phyloP scores from a whole-genome alignment of 2,797 vertebrate species.

The Anguilla obscura region DNA sequence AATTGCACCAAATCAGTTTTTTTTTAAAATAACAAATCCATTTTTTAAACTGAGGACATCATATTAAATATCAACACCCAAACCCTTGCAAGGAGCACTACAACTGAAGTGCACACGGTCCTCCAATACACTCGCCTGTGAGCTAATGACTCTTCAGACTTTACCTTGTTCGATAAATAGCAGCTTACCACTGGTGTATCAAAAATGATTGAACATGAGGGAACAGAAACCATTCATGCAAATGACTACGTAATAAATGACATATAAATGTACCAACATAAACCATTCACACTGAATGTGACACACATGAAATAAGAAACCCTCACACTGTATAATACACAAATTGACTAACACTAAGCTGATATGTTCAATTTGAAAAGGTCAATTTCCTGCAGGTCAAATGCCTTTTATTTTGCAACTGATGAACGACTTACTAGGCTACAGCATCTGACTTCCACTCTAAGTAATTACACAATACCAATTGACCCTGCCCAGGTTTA shows the following conservation, averaged over 20 bases:
- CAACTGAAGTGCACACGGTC: not conserved
- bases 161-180: not conserved
- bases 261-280: not conserved
- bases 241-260: not conserved
- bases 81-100: not conserved
- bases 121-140: not conserved
- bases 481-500: too few species aligned
- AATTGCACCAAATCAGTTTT: not conserved
- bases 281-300: not conserved
- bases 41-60: not conserved
- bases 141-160: not conserved
- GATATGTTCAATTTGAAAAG: not conserved
- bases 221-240: not conserved
- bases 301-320: not conserved
- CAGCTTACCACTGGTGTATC: not conserved
- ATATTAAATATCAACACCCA: not conserved
- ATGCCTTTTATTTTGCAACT: not conserved
- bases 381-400: not conserved
- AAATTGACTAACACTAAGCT: not conserved
- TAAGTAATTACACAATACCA: not conserved
- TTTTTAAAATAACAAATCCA: too few species aligned
- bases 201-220: not conserved
- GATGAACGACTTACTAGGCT: too few species aligned
- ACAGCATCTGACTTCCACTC: not conserved
- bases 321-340: not conserved